Conservation (phyloP, 2,797 vertebrate species). For the Paramormyrops hopkinsi region DNA sequence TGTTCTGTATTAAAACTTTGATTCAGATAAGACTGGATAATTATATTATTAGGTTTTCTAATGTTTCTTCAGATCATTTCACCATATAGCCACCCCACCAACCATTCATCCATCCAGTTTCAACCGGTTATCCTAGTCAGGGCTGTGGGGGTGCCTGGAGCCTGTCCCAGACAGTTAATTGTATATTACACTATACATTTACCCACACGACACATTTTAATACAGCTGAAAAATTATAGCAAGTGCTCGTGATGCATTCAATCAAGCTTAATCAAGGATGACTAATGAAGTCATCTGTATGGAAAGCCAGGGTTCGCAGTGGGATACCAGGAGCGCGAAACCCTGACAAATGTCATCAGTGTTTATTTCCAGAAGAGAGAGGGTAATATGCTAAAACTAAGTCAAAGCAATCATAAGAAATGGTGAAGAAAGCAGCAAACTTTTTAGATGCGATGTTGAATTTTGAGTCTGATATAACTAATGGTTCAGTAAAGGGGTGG, state of each 20-base stretch:
- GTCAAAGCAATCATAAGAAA: neutral
- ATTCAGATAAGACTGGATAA: neutral
- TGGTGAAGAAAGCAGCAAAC: neutral
- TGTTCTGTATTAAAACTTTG: neutral
- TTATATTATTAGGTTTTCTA: neutral
- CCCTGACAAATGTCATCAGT: neutral
- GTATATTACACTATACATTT: neutral
- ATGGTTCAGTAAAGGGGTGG: neutral
- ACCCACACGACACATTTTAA: neutral
- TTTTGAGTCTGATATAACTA: neutral
- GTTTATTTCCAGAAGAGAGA: neutral
- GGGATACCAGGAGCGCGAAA: neutral
- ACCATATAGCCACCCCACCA: neutral
- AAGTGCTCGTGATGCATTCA: neutral
- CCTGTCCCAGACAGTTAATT: neutral
- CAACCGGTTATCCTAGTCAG: neutral
- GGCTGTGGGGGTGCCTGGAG: neutral
- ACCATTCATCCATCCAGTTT: neutral
- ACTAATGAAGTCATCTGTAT: constrained; percentile 3
- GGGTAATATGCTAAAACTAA: neutral
- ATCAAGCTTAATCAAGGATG: neutral
- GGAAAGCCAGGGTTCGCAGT: neutral
- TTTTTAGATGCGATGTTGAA: neutral
- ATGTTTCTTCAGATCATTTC: neutral
- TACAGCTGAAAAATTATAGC: neutral